These are phyloP conservation scores for Ptychoptera albimana DNA, from an alignment of 2,888 invertebrate genomes.

Conservation along the genomic window DNA sequence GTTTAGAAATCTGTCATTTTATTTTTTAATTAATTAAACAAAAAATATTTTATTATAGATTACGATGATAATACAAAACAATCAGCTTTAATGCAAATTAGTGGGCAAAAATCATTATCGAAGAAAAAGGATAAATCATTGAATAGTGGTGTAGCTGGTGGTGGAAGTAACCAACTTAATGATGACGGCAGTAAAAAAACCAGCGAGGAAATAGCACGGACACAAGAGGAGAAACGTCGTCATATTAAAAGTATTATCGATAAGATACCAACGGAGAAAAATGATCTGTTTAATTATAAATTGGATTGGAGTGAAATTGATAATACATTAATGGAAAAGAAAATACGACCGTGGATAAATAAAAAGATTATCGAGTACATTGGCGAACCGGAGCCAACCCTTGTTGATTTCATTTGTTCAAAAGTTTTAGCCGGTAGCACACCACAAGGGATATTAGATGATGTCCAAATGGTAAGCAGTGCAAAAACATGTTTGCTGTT, in stretches of 20 bases:
- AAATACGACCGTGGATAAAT: constrained; percentile 98
- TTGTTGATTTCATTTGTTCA: constrained; percentile 99
- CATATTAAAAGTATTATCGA: constrained; percentile 96
- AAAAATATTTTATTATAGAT: constrained; percentile 6
- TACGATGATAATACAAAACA: constrained; percentile 11
- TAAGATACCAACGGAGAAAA: constrained; percentile 95
- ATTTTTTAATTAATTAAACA: neutral
- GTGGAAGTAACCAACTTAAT: constrained; percentile 13
- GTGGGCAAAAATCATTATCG: constrained; percentile 5
- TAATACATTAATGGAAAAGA: constrained; percentile 72
- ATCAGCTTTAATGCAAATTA: constrained; percentile 1
- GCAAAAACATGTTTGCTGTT: too few relatives aligned
- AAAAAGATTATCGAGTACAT: constrained; percentile 99
- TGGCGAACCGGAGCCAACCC: constrained; percentile 94
- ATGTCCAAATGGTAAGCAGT: constrained; percentile 94
- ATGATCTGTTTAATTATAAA: constrained; percentile 85
- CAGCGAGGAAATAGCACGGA: constrained; percentile 46
- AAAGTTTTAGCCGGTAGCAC: constrained; percentile 88
- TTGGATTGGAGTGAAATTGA: constrained; percentile 82
- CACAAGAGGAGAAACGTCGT: constrained; percentile 88
- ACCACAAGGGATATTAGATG: constrained; percentile 89
- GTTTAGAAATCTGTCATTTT: neutral
- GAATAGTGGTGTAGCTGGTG: constrained; percentile 23
- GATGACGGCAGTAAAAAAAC: constrained; percentile 27
- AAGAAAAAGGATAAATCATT: constrained; percentile 30